Base-by-base conservation (phyloP, 2,113 vertebrate species). In the Rissa tridactyla region DNA sequence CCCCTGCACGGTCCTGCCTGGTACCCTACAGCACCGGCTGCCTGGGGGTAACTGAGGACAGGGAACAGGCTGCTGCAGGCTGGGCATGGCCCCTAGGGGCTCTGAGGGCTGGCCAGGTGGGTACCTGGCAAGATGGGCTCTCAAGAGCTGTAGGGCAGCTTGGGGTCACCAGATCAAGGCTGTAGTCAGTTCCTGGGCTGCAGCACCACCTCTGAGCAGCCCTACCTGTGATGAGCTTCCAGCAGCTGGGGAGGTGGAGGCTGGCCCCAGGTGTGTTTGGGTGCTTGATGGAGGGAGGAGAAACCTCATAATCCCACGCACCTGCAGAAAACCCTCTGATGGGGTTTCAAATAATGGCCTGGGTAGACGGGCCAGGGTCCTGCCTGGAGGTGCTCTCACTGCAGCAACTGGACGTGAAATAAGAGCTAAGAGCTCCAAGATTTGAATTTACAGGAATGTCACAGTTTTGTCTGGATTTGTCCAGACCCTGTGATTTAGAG, bases 11-110 rank as follows among this genome's bases (percentile, higher is more conserved):
- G 15, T 30, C 64, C 57, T 4, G 3, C 18, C 16, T 13, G 11
- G 8, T 9, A 10, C 30, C 40, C 29, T 42, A 26, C 16, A 32
- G 32, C 54, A 20, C 61, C 4, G 1, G 46, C 36, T 54, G 82
- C 26, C 36, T 0, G 0, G 3, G 11, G 38, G 9, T 11, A 10
- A 23, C 3, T 16, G 38, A 64, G 29, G 42, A 51, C 0, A 9
- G 36, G 47, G 23, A 87, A 30, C 14, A 23, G 72, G 73, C 46
- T 85, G 51, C 85, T 61, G 69, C 40, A 51, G 57, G 38, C 72
- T 57, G 54, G 88, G 40, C 44, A 71, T 0, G 2, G 44, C 13
- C 51, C 27, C 29, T 22, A 60, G 17, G 9, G 11, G 46, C 47
- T 44, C 36, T 4, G 6, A 44, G 42, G 42, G 8, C 46, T 58